Conservation (phyloP, 2,797 vertebrate species). For the Morelia viridis region DNA sequence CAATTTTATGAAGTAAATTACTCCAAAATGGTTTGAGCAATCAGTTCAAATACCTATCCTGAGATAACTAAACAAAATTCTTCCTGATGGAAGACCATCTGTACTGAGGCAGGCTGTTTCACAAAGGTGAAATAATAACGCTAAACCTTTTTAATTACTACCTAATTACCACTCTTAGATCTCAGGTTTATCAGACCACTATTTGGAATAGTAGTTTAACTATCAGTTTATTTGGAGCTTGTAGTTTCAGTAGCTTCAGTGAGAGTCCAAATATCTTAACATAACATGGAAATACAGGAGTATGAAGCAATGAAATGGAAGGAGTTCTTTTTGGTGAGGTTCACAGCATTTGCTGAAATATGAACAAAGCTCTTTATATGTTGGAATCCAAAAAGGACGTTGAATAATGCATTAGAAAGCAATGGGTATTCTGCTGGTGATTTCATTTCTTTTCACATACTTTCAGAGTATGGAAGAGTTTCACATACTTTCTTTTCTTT, state of each 20-base stretch:
- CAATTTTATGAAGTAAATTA: slow-evolving; percentile 18
- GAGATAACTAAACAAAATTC: slow-evolving; percentile 9
- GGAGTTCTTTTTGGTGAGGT: slow-evolving; percentile 56
- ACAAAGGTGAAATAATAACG: background rate
- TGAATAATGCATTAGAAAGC: slow-evolving; percentile 68
- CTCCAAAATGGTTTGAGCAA: slow-evolving; percentile 16
- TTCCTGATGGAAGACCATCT: slow-evolving; percentile 11
- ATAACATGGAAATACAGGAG: slow-evolving; percentile 39
- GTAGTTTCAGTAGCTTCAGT: slow-evolving; percentile 24
- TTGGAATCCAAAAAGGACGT: slow-evolving; percentile 62
- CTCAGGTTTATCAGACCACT: background rate
- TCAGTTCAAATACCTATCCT: background rate
- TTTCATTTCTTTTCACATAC: slow-evolving; percentile 42
- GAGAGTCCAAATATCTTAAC: slow-evolving; percentile 9
- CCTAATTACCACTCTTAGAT: background rate
- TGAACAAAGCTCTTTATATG: slow-evolving; percentile 65
- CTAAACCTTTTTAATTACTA: background rate
- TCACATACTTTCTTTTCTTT: too few species aligned
- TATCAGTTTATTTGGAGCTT: slow-evolving; percentile 15
- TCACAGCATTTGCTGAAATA: slow-evolving; percentile 62
- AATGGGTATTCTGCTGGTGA: slow-evolving; percentile 54
- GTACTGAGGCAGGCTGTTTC: background rate
- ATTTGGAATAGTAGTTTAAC: slow-evolving; percentile 31
- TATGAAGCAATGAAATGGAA: slow-evolving; percentile 51
- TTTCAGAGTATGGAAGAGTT: too few species aligned